Evolutionary conservation across 2,888 invertebrate species (phyloP).

Genomic region (Empis stercorea): DNA sequence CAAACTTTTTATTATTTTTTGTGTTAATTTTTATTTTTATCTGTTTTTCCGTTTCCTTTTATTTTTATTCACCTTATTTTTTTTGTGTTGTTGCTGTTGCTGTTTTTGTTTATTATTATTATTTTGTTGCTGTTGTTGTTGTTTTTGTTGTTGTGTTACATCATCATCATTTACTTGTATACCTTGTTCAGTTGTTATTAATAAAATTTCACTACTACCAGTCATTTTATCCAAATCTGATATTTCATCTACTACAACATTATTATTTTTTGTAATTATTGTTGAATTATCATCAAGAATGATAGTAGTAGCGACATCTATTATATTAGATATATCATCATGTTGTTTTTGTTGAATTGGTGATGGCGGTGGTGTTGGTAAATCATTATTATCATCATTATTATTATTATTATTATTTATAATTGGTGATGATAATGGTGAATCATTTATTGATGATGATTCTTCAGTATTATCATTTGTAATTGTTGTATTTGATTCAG

Average conservation of each 20-base stretch:
- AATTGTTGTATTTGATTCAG: too few species aligned
- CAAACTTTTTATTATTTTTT: background rate
- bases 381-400: background rate
- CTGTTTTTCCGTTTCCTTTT: background rate
- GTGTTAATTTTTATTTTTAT: background rate
- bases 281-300: background rate
- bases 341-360: too few species aligned
- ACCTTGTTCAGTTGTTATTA: too few species aligned
- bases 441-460: too few species aligned
- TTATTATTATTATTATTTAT: too few species aligned
- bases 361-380: background rate
- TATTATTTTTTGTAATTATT: background rate
- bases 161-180: background rate
- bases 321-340: background rate
- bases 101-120: background rate
- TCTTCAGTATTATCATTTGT: too few species aligned
- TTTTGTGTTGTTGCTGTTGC: background rate
- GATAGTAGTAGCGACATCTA: background rate
- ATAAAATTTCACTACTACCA: background rate
- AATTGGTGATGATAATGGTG: too few species aligned
- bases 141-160: background rate
- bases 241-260: background rate
- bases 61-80: slow-evolving; percentile 1
- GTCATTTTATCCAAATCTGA: background rate
- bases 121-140: background rate